A percentile compares a stretch with the other conserved stretches of the same genome.
These are phyloP conservation scores for Sylvia borin DNA, from an alignment of 2,797 vertebrate species.

Conservation along the genomic window DNA sequence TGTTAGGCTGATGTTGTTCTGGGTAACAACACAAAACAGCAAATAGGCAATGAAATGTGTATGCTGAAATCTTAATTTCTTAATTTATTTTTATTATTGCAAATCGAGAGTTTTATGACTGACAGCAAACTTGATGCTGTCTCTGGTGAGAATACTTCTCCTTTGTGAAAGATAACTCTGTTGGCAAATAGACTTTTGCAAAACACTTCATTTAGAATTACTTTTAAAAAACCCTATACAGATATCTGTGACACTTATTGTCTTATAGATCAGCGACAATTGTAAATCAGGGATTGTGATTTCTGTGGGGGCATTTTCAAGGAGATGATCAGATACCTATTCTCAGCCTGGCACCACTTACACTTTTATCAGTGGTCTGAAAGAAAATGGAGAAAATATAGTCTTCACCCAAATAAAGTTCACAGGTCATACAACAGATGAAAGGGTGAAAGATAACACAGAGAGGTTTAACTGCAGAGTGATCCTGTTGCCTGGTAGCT, in stretches of 20 bases:
- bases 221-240: not conserved
- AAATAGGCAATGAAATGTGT: not conserved
- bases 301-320: not conserved
- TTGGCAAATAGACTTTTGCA: not conserved
- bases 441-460: not conserved
- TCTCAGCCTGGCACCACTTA: not conserved
- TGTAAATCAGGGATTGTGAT: not conserved
- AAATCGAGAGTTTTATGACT: not conserved
- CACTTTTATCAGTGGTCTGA: not conserved
- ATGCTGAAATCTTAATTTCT: not conserved
- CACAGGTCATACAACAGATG: not conserved
- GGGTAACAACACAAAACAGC: not conserved
- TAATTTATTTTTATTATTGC: not conserved
- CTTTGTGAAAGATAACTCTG: not conserved
- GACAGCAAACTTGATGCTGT: not conserved
- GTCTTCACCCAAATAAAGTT: slow-evolving; percentile 7
- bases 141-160: not conserved
- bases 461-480: not conserved
- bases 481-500: not conserved
- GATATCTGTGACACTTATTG: not conserved
- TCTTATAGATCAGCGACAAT: not conserved
- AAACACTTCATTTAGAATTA: not conserved
- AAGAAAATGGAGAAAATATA: slow-evolving; percentile 3
- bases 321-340: not conserved
- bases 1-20: not conserved